Base-by-base conservation (phyloP, 1,140 invertebrate genomes). In the Brachionus angularis region DNA sequence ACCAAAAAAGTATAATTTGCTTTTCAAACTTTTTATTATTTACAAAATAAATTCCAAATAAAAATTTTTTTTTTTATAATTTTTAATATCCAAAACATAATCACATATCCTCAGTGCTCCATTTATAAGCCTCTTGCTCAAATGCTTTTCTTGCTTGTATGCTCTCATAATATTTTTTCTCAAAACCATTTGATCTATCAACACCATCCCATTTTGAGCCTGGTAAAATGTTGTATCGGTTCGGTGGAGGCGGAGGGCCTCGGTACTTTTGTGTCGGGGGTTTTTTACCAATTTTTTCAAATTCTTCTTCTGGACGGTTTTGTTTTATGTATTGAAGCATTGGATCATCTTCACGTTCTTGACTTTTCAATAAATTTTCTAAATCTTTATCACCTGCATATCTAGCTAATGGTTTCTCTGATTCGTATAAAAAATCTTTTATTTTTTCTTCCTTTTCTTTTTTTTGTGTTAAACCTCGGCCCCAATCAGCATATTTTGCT, bases 121-220 rank as follows among this genome's bases (percentile, higher is more conserved):
- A 97, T 77, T 91, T 93, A 75, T 95, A 96, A 0, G 89, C 88
- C 79, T 94, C 90, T 75, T 91, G 89, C 74, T 88, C 85, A 1
- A 85, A 76, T 0, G 93, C 91, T 76, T 86, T 87, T 74, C 84
- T 87, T 5, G 88, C 85, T 75, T 89, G 91, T 73, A 87, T 85
- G 25, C 87, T 85, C 16, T 88, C 85, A 79, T 96, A 93, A 83
- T 88, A 89, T 77, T 90, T 88, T 76, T 89, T 89, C 79, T 99
- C 96, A 80, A 94, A 98, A 0, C 96, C 96, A 83, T 91, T 98
- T 3, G 93, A 96, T 23, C 96, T 82, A 77, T 98, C 92, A 0
- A 99, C 94, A 1, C 96, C 96, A 81, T 99, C 96, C 96, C 96
- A 99, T 36, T 93, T 84, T 80, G 93, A 89, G 0, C 96, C 96